Evolutionary conservation across 2,113 vertebrate species (phyloP).

Genomic region (Todiramphus saurophagus): DNA sequence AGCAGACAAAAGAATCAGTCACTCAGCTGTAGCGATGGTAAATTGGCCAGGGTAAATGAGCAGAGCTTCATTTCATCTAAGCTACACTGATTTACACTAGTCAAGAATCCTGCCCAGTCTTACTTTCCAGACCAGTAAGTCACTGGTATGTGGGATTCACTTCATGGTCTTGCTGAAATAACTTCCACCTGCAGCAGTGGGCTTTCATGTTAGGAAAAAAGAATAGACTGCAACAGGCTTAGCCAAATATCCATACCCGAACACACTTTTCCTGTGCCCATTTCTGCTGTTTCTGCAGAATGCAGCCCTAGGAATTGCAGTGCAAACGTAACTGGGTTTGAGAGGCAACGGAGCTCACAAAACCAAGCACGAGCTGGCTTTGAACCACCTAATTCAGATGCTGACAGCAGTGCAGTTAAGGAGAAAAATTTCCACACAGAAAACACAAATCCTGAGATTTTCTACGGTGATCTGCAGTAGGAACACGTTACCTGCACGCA

Average conservation of each 20-base stretch:
- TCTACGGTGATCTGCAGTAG: neutral
- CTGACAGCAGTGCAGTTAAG: neutral
- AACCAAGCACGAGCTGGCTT: neutral
- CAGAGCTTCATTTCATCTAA: neutral
- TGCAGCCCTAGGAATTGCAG: neutral
- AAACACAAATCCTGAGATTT: neutral
- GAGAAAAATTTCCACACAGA: neutral
- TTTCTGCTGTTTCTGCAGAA: neutral
- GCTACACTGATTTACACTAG: neutral
- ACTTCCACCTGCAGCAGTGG: neutral
- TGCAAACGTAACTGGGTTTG: neutral
- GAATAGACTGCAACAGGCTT: neutral
- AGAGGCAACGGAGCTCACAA: neutral
- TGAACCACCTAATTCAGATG: neutral
- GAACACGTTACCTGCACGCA: neutral
- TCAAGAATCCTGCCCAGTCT: neutral
- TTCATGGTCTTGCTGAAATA: neutral
- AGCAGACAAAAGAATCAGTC: conserved; percentile 43
- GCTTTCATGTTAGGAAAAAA: neutral
- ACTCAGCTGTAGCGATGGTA: neutral
- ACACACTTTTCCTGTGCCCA: neutral
- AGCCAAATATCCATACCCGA: neutral
- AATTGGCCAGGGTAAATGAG: neutral
- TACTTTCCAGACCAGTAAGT: neutral
- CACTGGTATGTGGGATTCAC: neutral